A percentile compares a stretch with the other conserved stretches of the same genome.
Conservation (phyloP, 2,888 invertebrate species). For the Epistrophe grossulariae region DNA sequence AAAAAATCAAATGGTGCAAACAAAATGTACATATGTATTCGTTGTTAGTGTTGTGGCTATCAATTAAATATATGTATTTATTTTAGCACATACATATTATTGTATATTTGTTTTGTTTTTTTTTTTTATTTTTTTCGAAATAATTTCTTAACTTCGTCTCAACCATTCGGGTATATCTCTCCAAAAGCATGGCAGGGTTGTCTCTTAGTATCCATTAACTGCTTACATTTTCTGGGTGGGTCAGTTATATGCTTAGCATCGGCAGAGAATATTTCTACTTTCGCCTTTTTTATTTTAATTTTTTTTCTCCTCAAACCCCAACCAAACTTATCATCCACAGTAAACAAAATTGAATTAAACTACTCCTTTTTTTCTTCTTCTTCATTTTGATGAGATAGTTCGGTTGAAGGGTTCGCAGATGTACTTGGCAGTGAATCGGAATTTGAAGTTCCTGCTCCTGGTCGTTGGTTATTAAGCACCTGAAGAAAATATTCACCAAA, state of each 20-base stretch:
- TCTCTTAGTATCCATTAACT: constrained; percentile 52
- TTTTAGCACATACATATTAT: constrained; percentile 47
- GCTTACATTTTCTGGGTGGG: constrained; percentile 55
- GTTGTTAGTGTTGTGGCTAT: constrained; percentile 58
- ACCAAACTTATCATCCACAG: constrained; percentile 68
- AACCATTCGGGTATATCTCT: constrained; percentile 40
- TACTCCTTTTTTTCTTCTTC: constrained; percentile 56
- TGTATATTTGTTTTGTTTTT: constrained; percentile 17
- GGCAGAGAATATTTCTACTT: constrained; percentile 40
- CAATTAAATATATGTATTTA: constrained; percentile 27
- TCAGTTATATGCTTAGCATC: constrained; percentile 38
- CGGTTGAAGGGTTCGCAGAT: background rate
- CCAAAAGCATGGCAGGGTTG: constrained; percentile 67
- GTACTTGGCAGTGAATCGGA: constrained; percentile 52
- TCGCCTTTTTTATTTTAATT: constrained; percentile 26
- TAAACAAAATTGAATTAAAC: constrained; percentile 8
- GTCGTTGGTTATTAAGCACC: constrained; percentile 79
- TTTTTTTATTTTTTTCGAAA: constrained; percentile 18
- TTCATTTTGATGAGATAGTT: constrained; percentile 11
- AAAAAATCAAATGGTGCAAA: background rate
- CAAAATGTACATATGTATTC: constrained; percentile 23
- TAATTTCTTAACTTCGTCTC: constrained; percentile 21
- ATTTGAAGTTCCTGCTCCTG: constrained; percentile 24
- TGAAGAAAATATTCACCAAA: constrained; percentile 82
- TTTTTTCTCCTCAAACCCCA: constrained; percentile 38